phyloP scores from a whole-genome alignment of 2,888 invertebrate genomes.

The Mythimna impura region DNA sequence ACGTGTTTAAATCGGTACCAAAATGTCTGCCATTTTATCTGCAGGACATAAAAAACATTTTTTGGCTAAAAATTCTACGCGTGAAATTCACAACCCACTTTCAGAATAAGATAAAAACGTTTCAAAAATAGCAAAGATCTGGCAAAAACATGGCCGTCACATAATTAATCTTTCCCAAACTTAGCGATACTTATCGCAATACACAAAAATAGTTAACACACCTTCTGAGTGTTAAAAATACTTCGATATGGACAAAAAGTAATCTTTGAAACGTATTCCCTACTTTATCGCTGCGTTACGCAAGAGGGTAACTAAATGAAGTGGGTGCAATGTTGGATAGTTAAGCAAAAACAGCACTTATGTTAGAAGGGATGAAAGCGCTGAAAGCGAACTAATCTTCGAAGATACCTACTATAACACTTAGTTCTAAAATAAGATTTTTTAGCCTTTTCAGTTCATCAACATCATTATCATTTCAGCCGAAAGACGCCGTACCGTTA shows the following conservation, averaged over 20 bases:
- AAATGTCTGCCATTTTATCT: slow-evolving; percentile 2
- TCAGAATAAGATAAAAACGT: slow-evolving; percentile 38
- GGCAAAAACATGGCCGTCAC: slow-evolving; percentile 48
- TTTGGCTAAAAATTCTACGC: slow-evolving; percentile 23
- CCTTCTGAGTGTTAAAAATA: slow-evolving; percentile 60
- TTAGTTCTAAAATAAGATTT: too few species aligned
- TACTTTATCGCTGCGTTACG: slow-evolving; percentile 50
- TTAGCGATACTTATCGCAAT: slow-evolving; percentile 58
- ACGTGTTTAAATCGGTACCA: neutral
- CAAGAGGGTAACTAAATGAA: slow-evolving; percentile 57
- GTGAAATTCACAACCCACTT: slow-evolving; percentile 36
- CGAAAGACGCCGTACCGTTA: too few species aligned
- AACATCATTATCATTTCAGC: too few species aligned
- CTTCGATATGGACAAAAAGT: slow-evolving; percentile 55
- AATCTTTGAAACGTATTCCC: slow-evolving; percentile 45
- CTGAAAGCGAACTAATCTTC: slow-evolving; percentile 32
- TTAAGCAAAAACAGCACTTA: slow-evolving; percentile 44
- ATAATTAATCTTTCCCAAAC: slow-evolving; percentile 60
- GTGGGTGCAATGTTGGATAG: slow-evolving; percentile 57
- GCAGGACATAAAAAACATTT: neutral
- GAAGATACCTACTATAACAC: neutral
- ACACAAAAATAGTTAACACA: slow-evolving; percentile 65
- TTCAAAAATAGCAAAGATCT: slow-evolving; percentile 46
- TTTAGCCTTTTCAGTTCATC: too few species aligned
- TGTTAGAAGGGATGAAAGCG: slow-evolving; percentile 50